Evolutionary conservation across 1,140 invertebrate species (phyloP).

Genomic region (Cydia pomonella): DNA sequence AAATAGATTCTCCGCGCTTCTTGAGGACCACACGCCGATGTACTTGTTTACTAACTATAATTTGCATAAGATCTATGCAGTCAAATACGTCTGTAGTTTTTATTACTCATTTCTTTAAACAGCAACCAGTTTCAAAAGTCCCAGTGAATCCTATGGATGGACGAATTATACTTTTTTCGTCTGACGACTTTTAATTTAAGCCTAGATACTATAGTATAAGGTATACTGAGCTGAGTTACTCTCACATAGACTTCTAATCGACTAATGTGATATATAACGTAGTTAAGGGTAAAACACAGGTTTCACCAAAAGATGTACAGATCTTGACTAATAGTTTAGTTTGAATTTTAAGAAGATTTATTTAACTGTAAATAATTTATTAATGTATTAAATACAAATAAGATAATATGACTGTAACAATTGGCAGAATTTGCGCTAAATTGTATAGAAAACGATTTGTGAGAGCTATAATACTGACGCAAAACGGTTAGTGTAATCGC

Average conservation of each 20-base stretch:
- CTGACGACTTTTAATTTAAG: too few relatives aligned
- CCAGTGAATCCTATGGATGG: not conserved
- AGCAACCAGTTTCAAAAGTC: not conserved
- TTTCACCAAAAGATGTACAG: conserved; percentile 1
- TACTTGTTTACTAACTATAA: too few relatives aligned
- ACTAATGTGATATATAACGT: conserved; percentile 31
- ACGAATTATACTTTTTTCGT: not conserved
- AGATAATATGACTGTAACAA: conserved; percentile 13
- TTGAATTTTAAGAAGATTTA: not conserved
- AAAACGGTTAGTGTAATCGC: not conserved
- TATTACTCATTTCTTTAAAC: not conserved
- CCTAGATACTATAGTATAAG: not conserved
- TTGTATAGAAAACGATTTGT: not conserved
- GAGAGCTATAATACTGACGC: not conserved
- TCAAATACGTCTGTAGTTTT: too few relatives aligned
- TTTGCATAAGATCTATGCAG: too few relatives aligned
- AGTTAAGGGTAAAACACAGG: not conserved
- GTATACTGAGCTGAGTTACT: not conserved
- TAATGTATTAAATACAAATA: conserved; percentile 23
- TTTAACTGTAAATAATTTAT: conserved; percentile 28
- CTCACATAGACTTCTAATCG: conserved; percentile 11
- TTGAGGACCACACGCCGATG: too few relatives aligned
- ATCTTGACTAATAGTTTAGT: conserved; percentile 13
- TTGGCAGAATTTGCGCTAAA: not conserved
- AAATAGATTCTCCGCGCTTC: too few relatives aligned